Base-by-base conservation (phyloP, 2,113 vertebrate genomes). In the Ictalurus furcatus region DNA sequence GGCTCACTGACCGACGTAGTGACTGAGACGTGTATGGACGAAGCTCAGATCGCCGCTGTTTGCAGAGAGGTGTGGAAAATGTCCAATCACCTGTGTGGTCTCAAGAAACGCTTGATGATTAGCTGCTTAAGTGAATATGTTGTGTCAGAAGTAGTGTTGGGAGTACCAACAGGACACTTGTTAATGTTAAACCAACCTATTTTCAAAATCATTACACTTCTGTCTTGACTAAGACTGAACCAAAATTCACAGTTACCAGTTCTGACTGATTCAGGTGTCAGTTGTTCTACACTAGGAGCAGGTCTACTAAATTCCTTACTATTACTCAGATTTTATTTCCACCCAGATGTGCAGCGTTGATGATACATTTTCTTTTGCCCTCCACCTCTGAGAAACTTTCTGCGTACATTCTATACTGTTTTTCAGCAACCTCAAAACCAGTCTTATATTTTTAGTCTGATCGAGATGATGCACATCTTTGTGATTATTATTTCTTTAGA, bases 1-100 rank as follows among this genome's bases (percentile, higher is more conserved):
- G 98, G 98, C 63, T 99, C 98, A 0, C 96, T 99, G 80, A 99
- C 98, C 25, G 98, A 99, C 84, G 98, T 99, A 84, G 98, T 99
- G 69, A 99, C 98, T 13, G 98, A 99, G 94, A 99, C 98, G 0
- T 99, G 98, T 86, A 99, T 99, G 98, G 98, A 99, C 56, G 98
- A 99, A 92, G 97, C 98, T 19, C 98, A 99, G 94, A 99, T 99
- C 30, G 98, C 98, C 86, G 98, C 98, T 83, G 98, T 99, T 21
- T 99, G 98, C 94, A 95, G 98, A 95, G 98, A 99, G 96, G 98
- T 99, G 85, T 61, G 71, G 0, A 84, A 16, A 23, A 28, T 37
- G 28, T 14, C 0, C 52, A 37, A 0, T 0, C 14, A 78, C n/a
- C n/a, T 17, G 14, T 34, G 80, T 56, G 52, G 80, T 58, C 28